These are phyloP conservation scores for Ataeniobius toweri DNA, from an alignment of 2,797 vertebrate species.

Conservation along the genomic window DNA sequence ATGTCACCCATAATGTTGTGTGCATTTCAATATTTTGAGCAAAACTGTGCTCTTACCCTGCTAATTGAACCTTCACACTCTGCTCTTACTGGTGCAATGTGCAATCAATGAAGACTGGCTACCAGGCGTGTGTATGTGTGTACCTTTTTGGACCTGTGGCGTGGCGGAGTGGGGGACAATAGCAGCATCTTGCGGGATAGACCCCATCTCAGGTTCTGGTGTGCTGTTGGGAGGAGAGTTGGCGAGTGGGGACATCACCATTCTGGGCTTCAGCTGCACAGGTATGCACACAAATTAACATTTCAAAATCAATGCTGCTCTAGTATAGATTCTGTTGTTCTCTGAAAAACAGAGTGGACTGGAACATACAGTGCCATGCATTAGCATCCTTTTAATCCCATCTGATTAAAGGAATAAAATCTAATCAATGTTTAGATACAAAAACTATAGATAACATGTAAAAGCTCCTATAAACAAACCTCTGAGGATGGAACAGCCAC, in stretches of 20 bases:
- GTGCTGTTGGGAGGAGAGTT: constrained; percentile 90
- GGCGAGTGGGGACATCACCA: constrained; percentile 89
- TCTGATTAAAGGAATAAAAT: too few species aligned
- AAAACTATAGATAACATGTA: not conserved
- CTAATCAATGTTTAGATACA: not conserved
- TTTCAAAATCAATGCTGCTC: constrained; percentile 1
- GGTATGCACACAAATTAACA: constrained; percentile 24
- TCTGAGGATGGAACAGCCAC: not conserved
- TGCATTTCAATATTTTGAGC: too few species aligned
- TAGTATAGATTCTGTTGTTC: not conserved
- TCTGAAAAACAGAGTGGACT: not conserved
- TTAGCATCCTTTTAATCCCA: too few species aligned
- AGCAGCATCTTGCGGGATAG: constrained; percentile 92
- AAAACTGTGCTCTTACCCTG: too few species aligned
- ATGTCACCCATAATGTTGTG: too few species aligned
- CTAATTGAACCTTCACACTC: too few species aligned
- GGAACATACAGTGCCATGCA: not conserved
- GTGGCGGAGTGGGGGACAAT: constrained; percentile 88
- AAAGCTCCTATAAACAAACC: not conserved
- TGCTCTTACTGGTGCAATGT: too few species aligned
- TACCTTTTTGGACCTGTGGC: constrained; percentile 83
- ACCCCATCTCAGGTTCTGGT: constrained; percentile 91
- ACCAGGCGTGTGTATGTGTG: not conserved
- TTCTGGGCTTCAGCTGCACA: constrained; percentile 89
- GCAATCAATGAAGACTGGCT: too few species aligned